Base-by-base conservation (phyloP, 2,888 invertebrate species). In the Dynastes maya region DNA sequence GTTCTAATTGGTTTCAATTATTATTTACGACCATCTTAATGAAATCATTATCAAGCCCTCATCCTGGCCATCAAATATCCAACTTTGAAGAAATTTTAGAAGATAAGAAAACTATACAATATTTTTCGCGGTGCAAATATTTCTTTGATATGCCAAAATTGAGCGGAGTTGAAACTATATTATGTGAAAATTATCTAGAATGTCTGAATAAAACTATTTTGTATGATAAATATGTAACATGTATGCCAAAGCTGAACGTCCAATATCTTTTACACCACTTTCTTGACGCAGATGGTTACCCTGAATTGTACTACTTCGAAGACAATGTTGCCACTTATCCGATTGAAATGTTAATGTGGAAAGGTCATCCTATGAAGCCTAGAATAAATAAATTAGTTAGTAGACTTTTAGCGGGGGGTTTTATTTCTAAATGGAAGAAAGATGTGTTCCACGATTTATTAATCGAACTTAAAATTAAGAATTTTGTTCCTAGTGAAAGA, bases 331-430 rank as follows among this genome's bases (percentile, higher is more conserved):
- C 86, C 3, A 84, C 84, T 13, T 86, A 84, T 81, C 86, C 87
- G 0, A 79, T 88, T 4, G 86, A 86, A 82, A 85, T 88, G 81
- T 78, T 86, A n/a, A 83, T 86, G 82, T 81, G 83, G 5, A 87
- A 87, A 81, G 87, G 87, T 3, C 87, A 87, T 82, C 87, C 85
- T 37, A 81, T 87, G 11, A 83, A 81, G 22, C 77, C 82, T 2
- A 72, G 80, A 65, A 84, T 88, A 71, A 83, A 86, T 74, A 63
- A 76, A 4, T 78, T 86, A 51, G 82, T 88, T 5, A 79, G 82
- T 40, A 78, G 84, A 58, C 83, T 87, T 4, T 82, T 83, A n/a
- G 83, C 84, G 3, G 84, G 84, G n/a, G 88, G 86, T n/a, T 78
- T 86, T 9, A 80, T 85, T 1, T 37, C 78, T 5, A 82, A 84